Evolutionary conservation across 2,888 invertebrate genomes (phyloP), one percentile per base, ranked within the genome.

Genomic region (Andricus quercusramuli): DNA sequence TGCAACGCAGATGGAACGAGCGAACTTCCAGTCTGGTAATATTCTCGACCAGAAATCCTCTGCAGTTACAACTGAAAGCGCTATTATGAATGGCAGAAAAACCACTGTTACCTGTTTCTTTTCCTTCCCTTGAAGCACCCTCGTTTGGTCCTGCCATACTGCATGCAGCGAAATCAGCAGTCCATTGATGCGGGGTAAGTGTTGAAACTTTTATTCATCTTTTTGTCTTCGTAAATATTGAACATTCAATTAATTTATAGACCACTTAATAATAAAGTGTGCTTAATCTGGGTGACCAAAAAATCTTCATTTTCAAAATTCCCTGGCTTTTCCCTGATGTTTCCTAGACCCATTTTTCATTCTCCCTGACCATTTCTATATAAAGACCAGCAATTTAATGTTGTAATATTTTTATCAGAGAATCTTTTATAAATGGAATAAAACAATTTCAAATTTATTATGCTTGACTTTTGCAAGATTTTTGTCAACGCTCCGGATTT

Each of bases 1-100:
- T 66, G 66, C 25, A 65, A 37, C 32, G 78, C 15, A 78, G 25
- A n/a, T 74, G 51, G 51, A n/a, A 56, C 51, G 32, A 32, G 13
- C n/a, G 37, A 56, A 74, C n/a, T 32, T 74, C 37, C 74, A 74
- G 74, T 74, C 56, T 74, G 74, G n/a, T 56, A 74, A 74, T 74
- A 74, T 74, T 44, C n/a, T 29, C 74, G 29, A 32, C 32, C 56
- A 74, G 74, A 70, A 74, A 74, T 74, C 74, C 32, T 74, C 32
- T 74, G n/a, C 51, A 74, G n/a, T 74, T 32, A 6, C n/a, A 74
- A 22, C 20, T 74, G 74, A 74, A 74, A 74, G 74, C 37, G 32
- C 56, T 56, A 74, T 74, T 74, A 74, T 56, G 74, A 74, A 56
- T 74, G 56, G 51, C 32, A 32, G 74, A 56, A 74, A 56, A 74